phyloP scores from a whole-genome alignment of 2,797 vertebrate species.

The Anabacerthia variegaticeps region DNA sequence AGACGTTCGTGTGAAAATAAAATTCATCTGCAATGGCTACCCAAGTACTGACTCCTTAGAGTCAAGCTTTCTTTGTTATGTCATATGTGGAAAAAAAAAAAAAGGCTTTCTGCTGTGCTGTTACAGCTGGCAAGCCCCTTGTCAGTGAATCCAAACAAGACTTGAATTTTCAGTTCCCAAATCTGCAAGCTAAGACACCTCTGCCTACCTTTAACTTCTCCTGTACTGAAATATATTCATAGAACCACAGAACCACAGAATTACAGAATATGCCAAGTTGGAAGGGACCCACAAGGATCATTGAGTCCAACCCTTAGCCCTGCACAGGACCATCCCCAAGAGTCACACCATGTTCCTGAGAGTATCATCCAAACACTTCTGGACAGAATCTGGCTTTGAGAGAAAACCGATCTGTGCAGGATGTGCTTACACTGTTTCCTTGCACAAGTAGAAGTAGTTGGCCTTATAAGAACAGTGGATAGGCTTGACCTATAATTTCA shows the following conservation, averaged over 20 bases:
- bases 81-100: background rate
- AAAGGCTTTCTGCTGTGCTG: background rate
- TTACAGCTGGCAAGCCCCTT: background rate
- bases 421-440: fast-evolving
- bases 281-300: background rate
- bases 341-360: background rate
- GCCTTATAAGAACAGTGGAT: background rate
- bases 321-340: background rate
- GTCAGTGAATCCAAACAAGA: background rate
- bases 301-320: too few species aligned
- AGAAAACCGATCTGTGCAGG: background rate
- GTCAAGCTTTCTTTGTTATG: background rate
- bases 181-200: background rate
- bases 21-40: background rate
- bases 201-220: background rate
- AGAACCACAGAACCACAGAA: background rate
- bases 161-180: background rate
- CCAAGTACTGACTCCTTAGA: background rate
- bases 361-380: background rate
- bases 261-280: background rate
- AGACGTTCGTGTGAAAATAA: background rate
- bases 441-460: background rate
- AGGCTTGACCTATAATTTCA: background rate
- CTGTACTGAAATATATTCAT: background rate
- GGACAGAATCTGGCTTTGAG: background rate